Evolutionary conservation across 2,888 invertebrate genomes (phyloP).

Genomic region (Ectemnius continuus): DNA sequence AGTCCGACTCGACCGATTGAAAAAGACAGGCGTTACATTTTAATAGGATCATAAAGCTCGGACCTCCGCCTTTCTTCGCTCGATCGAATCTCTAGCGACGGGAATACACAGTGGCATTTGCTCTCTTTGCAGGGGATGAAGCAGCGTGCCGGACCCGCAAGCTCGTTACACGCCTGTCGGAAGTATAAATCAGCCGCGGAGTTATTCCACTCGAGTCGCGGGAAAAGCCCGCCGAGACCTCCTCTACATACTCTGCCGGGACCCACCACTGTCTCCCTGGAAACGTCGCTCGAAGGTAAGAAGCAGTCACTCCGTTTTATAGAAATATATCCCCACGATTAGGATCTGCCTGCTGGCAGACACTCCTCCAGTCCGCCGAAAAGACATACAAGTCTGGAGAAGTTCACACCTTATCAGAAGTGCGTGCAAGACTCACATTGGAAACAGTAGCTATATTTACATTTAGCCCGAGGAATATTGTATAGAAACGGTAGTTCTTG

Average conservation of each 20-base stretch:
- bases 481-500: too few relatives aligned
- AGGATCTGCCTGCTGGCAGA: neutral
- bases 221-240: conserved; percentile 53
- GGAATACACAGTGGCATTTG: conserved; percentile 32
- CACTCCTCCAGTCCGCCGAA: too few relatives aligned
- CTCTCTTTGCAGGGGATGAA: conserved; percentile 23
- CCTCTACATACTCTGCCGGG: conserved; percentile 46
- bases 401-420: too few relatives aligned
- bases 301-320: neutral
- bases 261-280: conserved; percentile 44
- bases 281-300: conserved; percentile 28
- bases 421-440: too few relatives aligned
- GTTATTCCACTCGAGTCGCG: conserved; percentile 53
- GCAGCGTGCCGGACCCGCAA: conserved; percentile 53
- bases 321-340: neutral
- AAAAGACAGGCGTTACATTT: conserved; percentile 20
- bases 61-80: conserved; percentile 22
- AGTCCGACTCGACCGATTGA: neutral
- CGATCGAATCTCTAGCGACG: conserved; percentile 26
- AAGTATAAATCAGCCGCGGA: conserved; percentile 74
- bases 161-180: conserved; percentile 73
- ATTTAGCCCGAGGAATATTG: too few relatives aligned
- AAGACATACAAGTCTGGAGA: too few relatives aligned
- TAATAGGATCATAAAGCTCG: conserved; percentile 27
- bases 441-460: too few relatives aligned